Evolutionary conservation across 2,113 vertebrate genomes (phyloP), one percentile per base, ranked within the genome.

Genomic region (human (Homo sapiens)): DNA sequence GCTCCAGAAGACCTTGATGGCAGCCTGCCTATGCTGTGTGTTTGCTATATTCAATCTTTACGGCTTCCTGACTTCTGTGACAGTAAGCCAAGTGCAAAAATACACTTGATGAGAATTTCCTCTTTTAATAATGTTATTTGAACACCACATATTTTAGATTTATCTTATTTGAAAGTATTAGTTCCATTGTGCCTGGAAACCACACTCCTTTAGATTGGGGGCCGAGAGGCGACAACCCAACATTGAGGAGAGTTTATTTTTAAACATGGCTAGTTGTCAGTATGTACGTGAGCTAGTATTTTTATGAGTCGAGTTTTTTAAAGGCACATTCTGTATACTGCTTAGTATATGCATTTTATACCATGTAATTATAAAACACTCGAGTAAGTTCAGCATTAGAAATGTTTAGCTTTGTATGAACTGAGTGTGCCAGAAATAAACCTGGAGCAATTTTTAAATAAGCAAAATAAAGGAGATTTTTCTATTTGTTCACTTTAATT

Each of bases 91-190:
- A 66, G 83, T 76, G 78, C 66, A 93, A 48, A 89, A 93, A 81
- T 93, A 45, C 25, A 50, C 96, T 95, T 89, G 95, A 90, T 80
- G 82, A 95, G 85, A 97, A 95, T 95, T 98, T 97, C 30, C 8
- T 96, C 88, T 96, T 96, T 94, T 82, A 79, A 89, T 30, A 94
- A 86, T 96, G 45, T 83, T 85, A 92, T 32, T 97, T 93, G 59
- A 97, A 89, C 83, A 92, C 84, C 76, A 92, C 94, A 96, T 83
- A 84, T 94, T 94, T 95, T 59, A 82, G 64, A 23, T 45, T 96
- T 83, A 94, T 96, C 95, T 93, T 78, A 57, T 88, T 88, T 90
- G 83, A 90, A 93, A 93, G 61, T 50, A 68, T 94, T 52, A 88
- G 59, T 85, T 89, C 50, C 38, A 35, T 50, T 78, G 52, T 92